These are phyloP conservation scores for Drosophila parabipectinata DNA, from an alignment of 1,140 invertebrate species.

Conservation along the genomic window DNA sequence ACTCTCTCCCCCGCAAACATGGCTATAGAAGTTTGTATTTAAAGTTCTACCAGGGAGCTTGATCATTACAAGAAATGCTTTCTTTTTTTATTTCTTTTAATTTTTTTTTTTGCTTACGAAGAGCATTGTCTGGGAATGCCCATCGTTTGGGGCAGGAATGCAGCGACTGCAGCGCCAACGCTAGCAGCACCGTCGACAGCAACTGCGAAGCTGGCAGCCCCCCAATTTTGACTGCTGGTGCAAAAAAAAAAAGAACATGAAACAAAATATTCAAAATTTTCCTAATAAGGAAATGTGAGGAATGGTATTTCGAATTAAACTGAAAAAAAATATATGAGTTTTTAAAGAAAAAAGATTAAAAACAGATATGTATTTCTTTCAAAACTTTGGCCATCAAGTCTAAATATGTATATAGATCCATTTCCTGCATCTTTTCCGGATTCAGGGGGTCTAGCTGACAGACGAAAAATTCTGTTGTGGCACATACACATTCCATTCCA, in stretches of 20 bases:
- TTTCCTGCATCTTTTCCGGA: constrained; percentile 1
- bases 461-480: constrained; percentile 13
- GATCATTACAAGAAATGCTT: constrained; percentile 29
- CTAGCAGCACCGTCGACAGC: neutral
- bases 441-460: constrained; percentile 22
- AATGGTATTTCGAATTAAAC: neutral
- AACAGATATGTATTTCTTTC: neutral
- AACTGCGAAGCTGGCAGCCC: neutral
- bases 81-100: neutral
- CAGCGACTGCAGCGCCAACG: constrained; percentile 20
- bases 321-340: neutral
- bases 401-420: neutral
- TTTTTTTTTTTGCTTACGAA: neutral
- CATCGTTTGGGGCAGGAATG: constrained; percentile 59
- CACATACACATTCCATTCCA: constrained; percentile 52
- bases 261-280: constrained; percentile 4
- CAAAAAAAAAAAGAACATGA: neutral
- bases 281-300: constrained; percentile 4
- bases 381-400: neutral
- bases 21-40: constrained; percentile 58
- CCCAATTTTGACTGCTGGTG: neutral
- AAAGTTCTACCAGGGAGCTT: constrained; percentile 61
- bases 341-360: neutral
- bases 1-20: constrained; percentile 23
- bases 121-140: constrained; percentile 75